Percentiles rank a stretch among this genome's conserved stretches.
phyloP scores from a whole-genome alignment of 1,140 invertebrate species.

The Hestina assimilis region DNA sequence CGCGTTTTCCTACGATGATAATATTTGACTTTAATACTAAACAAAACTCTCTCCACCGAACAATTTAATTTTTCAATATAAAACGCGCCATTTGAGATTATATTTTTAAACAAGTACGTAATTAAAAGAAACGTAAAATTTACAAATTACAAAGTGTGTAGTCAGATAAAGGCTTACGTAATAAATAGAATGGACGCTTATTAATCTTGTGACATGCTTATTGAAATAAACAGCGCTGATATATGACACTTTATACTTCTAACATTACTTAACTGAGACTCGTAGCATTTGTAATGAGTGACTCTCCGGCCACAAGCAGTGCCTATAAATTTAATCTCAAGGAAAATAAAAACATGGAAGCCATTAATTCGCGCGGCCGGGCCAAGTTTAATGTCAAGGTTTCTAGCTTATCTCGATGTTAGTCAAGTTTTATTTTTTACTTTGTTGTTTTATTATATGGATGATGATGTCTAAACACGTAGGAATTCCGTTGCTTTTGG shows the following conservation, averaged over 20 bases:
- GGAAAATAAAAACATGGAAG: constrained; percentile 78
- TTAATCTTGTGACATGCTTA: constrained; percentile 50
- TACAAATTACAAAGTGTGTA: constrained; percentile 11
- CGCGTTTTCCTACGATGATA: constrained; percentile 8
- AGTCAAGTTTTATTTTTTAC: constrained; percentile 72
- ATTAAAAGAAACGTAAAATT: not conserved
- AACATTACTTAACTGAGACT: constrained; percentile 65
- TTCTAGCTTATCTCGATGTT: constrained; percentile 75
- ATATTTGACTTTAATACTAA: constrained; percentile 1
- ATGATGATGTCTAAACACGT: constrained; percentile 40
- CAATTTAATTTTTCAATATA: no score
- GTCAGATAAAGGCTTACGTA: constrained; percentile 16
- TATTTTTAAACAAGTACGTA: not conserved
- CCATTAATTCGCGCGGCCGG: constrained; percentile 76
- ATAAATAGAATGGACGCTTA: constrained; percentile 35
- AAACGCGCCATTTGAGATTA: no score
- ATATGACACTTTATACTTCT: constrained; percentile 73
- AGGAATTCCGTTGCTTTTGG: constrained; percentile 22
- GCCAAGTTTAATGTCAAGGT: constrained; percentile 78
- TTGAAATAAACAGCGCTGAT: constrained; percentile 66
- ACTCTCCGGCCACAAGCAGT: constrained; percentile 59
- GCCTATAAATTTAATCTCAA: constrained; percentile 78
- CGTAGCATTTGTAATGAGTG: constrained; percentile 72
- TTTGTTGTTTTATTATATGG: constrained; percentile 62
- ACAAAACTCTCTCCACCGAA: no score